Evolutionary conservation across 2,888 invertebrate species (phyloP).

Genomic region (Cataglyphis albicans): DNA sequence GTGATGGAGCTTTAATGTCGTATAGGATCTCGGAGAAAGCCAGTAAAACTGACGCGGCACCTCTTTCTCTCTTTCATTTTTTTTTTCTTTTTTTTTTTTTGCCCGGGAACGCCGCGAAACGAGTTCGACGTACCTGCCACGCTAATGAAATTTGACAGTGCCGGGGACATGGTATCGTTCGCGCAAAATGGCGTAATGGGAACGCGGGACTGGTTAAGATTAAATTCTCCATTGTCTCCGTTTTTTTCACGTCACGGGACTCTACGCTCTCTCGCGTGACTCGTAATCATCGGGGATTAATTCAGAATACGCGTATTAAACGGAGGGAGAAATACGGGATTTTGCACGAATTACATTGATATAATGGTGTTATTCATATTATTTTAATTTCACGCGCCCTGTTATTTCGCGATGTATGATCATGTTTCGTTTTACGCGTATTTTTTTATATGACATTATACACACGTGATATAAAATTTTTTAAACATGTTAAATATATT

Average conservation of each 20-base stretch:
- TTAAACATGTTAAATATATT: background rate
- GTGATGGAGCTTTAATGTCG: conserved; percentile 68
- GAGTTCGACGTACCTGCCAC: conserved; percentile 46
- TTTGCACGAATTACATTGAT: background rate
- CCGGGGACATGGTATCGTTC: conserved; percentile 22
- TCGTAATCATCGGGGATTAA: conserved; percentile 18
- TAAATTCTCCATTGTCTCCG: conserved; percentile 38
- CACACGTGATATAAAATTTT: background rate
- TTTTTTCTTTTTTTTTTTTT: conserved; percentile 41
- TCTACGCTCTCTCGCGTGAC: background rate
- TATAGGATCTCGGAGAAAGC: conserved; percentile 56
- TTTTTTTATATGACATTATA: background rate
- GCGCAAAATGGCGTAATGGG: conserved; percentile 34
- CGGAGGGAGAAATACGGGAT: background rate
- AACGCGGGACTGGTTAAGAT: conserved; percentile 30
- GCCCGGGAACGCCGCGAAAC: conserved; percentile 23
- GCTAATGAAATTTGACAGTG: conserved; percentile 54
- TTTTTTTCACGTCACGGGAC: background rate
- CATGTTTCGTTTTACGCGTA: background rate
- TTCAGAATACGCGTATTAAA: background rate
- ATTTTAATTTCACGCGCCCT: background rate
- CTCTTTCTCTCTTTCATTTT: background rate
- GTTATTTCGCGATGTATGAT: background rate
- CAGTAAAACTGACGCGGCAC: conserved; percentile 48
- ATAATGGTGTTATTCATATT: background rate